A percentile compares a stretch with the other conserved stretches of the same genome.
phyloP scores from a whole-genome alignment of 2,113 vertebrate species.

The Syngnathus typhle region DNA sequence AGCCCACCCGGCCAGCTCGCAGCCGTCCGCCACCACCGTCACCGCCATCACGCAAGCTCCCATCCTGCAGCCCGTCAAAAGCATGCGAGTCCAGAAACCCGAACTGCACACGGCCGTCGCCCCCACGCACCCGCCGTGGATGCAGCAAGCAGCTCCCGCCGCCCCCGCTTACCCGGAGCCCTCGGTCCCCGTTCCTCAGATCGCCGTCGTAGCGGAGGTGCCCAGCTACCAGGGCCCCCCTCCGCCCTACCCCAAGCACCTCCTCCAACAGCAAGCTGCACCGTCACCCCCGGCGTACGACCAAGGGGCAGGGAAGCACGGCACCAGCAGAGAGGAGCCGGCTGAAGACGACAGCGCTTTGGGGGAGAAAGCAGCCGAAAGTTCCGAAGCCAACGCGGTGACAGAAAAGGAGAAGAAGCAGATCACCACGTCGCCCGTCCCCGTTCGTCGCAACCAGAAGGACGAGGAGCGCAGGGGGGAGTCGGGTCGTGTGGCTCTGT shows the following conservation, averaged over 20 bases:
- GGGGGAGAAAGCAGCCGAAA: constrained; percentile 61
- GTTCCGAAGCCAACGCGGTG: constrained; percentile 39
- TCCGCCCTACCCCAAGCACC: constrained; percentile 88
- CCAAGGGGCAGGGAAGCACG: constrained; percentile 35
- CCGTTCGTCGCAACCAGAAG: constrained; percentile 86
- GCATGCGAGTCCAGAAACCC: constrained; percentile 89
- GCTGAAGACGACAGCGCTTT: constrained; percentile 57
- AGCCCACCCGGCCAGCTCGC: constrained; percentile 76
- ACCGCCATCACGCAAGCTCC: constrained; percentile 92
- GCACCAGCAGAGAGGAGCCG: constrained; percentile 47
- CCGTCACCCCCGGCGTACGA: constrained; percentile 60
- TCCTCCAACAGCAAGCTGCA: constrained; percentile 78
- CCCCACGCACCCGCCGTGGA: constrained; percentile 89
- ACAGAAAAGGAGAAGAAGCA: constrained; percentile 91
- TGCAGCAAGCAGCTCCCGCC: constrained; percentile 66
- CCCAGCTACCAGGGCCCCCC: constrained; percentile 78
- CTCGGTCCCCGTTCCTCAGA: constrained; percentile 38
- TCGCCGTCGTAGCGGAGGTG: constrained; percentile 50
- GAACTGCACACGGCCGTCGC: constrained; percentile 93
- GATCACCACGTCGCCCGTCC: constrained; percentile 94
- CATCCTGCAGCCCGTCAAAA: constrained; percentile 91
- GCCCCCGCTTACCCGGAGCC: constrained; percentile 60
- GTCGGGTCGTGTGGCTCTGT: constrained; percentile 82
- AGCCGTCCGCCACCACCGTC: constrained; percentile 89
- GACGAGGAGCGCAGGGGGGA: constrained; percentile 86